These are phyloP conservation scores for Carettochelys insculpta DNA, from an alignment of 2,113 vertebrate species.

Conservation along the genomic window DNA sequence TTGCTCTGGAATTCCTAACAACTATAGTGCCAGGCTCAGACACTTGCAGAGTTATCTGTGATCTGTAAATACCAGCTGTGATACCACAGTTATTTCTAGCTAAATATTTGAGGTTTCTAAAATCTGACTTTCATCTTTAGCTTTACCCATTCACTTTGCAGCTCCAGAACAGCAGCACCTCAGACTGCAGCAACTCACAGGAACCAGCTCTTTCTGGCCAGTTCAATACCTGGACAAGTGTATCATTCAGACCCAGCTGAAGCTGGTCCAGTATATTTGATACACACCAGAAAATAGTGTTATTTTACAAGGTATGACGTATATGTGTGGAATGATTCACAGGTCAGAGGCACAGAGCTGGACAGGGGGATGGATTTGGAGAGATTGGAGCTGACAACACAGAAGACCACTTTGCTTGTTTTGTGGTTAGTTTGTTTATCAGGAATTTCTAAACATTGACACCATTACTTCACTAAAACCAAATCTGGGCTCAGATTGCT, in stretches of 20 bases:
- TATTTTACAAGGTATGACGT: neutral
- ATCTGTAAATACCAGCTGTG: neutral
- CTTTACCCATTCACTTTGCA: neutral
- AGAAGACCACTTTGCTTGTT: neutral
- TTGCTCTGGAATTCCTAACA: neutral
- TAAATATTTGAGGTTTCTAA: neutral
- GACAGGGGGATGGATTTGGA: neutral
- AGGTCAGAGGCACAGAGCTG: neutral
- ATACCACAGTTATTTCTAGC: neutral
- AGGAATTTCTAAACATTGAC: neutral
- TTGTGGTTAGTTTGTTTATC: neutral
- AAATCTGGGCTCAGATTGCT: neutral
- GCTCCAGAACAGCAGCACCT: neutral
- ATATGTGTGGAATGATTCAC: neutral
- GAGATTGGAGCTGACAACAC: neutral
- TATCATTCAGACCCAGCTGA: neutral
- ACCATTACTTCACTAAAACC: neutral
- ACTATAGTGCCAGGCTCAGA: rapidly evolving
- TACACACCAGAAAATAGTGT: neutral
- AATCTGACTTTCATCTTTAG: neutral
- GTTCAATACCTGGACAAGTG: neutral
- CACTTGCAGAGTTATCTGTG: neutral
- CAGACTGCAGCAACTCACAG: neutral
- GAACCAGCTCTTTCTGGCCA: neutral
- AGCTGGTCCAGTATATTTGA: neutral